A percentile compares a stretch with the other conserved stretches of the same genome.
Evolutionary conservation across 2,113 vertebrate genomes (phyloP).

Genomic region (Gila orcuttii): DNA sequence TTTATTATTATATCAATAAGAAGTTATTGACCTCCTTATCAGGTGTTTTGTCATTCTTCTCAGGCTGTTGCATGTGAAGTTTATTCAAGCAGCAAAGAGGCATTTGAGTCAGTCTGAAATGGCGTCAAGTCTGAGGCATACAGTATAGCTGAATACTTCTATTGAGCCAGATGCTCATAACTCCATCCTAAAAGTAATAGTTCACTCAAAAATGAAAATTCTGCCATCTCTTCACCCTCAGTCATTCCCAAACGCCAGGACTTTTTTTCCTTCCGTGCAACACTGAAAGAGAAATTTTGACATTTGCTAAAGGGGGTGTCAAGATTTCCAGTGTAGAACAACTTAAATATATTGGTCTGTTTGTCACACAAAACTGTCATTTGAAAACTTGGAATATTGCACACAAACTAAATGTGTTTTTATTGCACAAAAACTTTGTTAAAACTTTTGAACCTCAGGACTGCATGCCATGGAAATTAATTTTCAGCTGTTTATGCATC

Average conservation of each 20-base stretch:
- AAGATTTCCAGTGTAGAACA: conserved; percentile 1
- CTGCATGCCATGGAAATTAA: neutral
- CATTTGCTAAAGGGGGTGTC: neutral
- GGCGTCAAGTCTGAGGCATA: neutral
- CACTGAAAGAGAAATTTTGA: conserved; percentile 1
- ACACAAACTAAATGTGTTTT: neutral
- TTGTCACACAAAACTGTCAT: neutral
- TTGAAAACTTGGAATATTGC: neutral
- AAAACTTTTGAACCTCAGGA: neutral
- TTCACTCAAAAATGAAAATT: neutral
- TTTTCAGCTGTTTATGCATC: neutral
- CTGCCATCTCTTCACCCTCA: conserved; percentile 8
- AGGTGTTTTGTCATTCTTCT: conserved; percentile 2
- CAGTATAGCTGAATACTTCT: conserved; percentile 5
- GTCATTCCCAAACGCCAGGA: neutral
- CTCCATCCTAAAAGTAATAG: neutral
- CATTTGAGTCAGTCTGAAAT: conserved; percentile 7
- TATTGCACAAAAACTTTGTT: no score
- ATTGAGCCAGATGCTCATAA: conserved; percentile 7
- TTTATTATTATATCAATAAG: no score
- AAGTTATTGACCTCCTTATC: conserved; percentile 19
- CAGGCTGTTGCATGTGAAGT: conserved; percentile 14
- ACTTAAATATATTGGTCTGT: conserved; percentile 10
- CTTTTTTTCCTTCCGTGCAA: conserved; percentile 13
- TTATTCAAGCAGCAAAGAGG: conserved; percentile 22